Evolutionary conservation across 2,888 invertebrate genomes (phyloP), one percentile per base, ranked within the genome.

Genomic region (Amblyjoppa proteus): DNA sequence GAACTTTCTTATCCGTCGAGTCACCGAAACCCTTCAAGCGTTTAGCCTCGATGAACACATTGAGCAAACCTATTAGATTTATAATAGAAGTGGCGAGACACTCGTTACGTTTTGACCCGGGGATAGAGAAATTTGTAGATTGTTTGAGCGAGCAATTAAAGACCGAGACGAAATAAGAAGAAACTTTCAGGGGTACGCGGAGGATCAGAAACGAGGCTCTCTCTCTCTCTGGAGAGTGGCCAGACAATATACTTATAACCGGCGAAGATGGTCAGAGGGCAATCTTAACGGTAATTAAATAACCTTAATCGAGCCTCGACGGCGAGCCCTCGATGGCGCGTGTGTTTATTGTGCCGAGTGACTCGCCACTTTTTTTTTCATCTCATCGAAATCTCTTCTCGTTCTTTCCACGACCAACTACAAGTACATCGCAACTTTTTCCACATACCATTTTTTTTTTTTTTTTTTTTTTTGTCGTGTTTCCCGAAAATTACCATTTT

Each of bases 261-360:
- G 73, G 25, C 58, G 41, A 81, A 80, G 79, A 70, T 68, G 71
- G 70, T 75, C 74, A 70, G 69, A 64, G 83, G 79, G 69, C 83
- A 80, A 49, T 11, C 45, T 49, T 49, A 49, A 84, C 79, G 68
- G 81, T 87, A 85, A 87, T 87, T 87, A 85, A 85, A 85, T 85
- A 81, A 85, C 75, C 83, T 83, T 84, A 83, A 84, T 83, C 78
- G 81, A 85, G 78, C 49, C 68, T 34, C 51, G 3, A n/a, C 13
- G 73, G 77, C 51, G 45, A 68, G 58, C 58, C 45, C 71, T 56
- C 41, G 58, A 64, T 82, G 70, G 81, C 82, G 70, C 74, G 82
- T 82, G 82, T 74, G 74, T 73, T 49, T 70, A 74, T 81, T 84
- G 68, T 66, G 75, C 69, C 64, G 56, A 70, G 70, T 85, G 82